A percentile compares a stretch with the other conserved stretches of the same genome.
Conservation (phyloP, 2,888 invertebrate species). For the Limnephilus lunatus region DNA sequence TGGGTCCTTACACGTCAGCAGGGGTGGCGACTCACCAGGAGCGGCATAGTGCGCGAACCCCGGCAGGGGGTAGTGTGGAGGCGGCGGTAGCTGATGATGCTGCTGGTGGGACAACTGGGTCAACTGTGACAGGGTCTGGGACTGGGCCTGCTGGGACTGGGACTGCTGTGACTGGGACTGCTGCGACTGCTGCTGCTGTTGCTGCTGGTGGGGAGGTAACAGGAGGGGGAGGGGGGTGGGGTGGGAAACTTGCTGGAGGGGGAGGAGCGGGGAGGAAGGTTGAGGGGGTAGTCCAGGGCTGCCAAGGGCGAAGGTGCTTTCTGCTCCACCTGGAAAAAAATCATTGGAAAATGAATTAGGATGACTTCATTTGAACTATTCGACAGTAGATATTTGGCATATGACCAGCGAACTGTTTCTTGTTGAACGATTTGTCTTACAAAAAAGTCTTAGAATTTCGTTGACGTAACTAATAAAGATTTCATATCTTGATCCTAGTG, state of each 20-base stretch:
- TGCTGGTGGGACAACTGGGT: conserved; percentile 67
- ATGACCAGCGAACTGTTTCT: no score
- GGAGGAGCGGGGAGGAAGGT: conserved; percentile 76
- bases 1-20: conserved; percentile 68
- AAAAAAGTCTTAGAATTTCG: no score
- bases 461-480: no score
- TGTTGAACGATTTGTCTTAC: no score
- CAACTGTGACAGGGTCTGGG: conserved; percentile 68
- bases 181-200: conserved; percentile 34
- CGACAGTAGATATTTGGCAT: no score
- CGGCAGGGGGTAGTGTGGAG: conserved; percentile 73
- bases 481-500: no score
- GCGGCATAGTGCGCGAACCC: conserved; percentile 73
- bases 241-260: conserved; percentile 70
- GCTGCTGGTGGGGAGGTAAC: conserved; percentile 69
- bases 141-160: conserved; percentile 45
- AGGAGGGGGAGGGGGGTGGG: conserved; percentile 71
- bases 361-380: no score
- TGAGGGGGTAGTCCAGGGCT: conserved; percentile 69
- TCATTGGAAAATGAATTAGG: background rate
- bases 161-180: conserved; percentile 34
- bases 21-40: conserved; percentile 74
- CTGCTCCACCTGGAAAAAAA: conserved; percentile 52
- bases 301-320: conserved; percentile 66
- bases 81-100: conserved; percentile 62